These are phyloP conservation scores for Drosophila heteroneura DNA, from an alignment of 2,888 invertebrate species.

Conservation along the genomic window DNA sequence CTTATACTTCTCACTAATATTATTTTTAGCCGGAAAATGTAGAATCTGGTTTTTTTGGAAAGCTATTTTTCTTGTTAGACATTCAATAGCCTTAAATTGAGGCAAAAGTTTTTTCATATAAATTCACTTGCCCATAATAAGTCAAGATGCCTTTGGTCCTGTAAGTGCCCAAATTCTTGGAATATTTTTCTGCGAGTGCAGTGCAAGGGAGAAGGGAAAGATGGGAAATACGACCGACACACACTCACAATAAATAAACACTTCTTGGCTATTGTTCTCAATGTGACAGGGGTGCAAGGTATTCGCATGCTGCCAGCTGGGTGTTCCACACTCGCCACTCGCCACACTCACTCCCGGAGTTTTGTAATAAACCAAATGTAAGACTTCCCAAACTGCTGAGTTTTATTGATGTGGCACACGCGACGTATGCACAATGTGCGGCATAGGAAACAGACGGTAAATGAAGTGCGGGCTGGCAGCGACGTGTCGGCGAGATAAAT, in stretches of 20 bases:
- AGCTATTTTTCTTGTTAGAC: background rate
- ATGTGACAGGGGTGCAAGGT: constrained; percentile 61
- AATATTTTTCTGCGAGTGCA: background rate
- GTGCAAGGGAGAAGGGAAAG: background rate
- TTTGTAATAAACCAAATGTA: constrained; percentile 72
- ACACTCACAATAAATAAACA: constrained; percentile 71
- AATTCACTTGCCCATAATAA: background rate
- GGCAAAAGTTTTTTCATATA: background rate
- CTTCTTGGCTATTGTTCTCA: constrained; percentile 60
- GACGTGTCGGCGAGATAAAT: constrained; percentile 65
- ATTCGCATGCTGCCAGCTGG: constrained; percentile 21
- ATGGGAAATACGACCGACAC: constrained; percentile 4
- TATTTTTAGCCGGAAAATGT: background rate
- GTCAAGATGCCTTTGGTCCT: background rate
- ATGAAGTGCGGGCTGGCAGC: constrained; percentile 22
- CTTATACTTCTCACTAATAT: background rate
- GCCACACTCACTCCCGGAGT: background rate
- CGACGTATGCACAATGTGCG: constrained; percentile 62
- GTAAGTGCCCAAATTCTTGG: background rate
- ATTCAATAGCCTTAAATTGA: background rate
- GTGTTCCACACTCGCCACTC: constrained; percentile 2
- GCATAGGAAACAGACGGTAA: constrained; percentile 40
- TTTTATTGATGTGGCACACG: constrained; percentile 71
- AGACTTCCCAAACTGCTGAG: constrained; percentile 60
- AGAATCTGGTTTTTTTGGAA: background rate